Percentiles rank a stretch among this genome's conserved stretches.
These are phyloP conservation scores for Mustelus asterias DNA, from an alignment of 2,113 vertebrate species.

Conservation along the genomic window DNA sequence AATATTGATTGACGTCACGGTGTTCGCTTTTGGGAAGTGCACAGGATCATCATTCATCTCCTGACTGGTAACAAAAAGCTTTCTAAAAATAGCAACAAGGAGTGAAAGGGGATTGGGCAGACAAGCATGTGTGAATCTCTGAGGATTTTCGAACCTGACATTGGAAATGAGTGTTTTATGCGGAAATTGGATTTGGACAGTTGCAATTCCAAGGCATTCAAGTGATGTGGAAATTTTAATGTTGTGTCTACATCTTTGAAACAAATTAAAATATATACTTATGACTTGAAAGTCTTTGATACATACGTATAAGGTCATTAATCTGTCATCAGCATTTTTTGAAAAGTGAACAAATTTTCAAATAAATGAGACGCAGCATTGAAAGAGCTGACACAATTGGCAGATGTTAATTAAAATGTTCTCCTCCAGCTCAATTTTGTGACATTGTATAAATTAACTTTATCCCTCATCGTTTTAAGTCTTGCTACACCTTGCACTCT, in stretches of 20 bases:
- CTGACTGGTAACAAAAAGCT: conserved; percentile 34
- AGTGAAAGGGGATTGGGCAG: conserved; percentile 7
- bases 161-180: conserved; percentile 14
- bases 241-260: neutral
- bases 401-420: neutral
- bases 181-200: conserved; percentile 20
- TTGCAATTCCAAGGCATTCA: conserved; percentile 9
- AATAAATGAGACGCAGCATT: neutral
- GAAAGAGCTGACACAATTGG: neutral
- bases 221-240: neutral
- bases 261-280: conserved; percentile 9
- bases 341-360: conserved; percentile 12
- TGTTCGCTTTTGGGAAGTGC: conserved; percentile 25
- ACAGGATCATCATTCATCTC: conserved; percentile 25
- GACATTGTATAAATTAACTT: neutral
- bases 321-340: neutral
- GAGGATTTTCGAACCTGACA: conserved; percentile 22
- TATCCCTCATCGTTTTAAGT: neutral
- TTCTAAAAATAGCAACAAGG: conserved; percentile 35
- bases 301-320: neutral
- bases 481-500: neutral
- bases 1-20: conserved; percentile 34
- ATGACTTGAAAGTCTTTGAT: neutral
- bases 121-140: neutral
- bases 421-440: neutral